Conservation (phyloP, 2,113 vertebrate species). For the Malurus elegans region DNA sequence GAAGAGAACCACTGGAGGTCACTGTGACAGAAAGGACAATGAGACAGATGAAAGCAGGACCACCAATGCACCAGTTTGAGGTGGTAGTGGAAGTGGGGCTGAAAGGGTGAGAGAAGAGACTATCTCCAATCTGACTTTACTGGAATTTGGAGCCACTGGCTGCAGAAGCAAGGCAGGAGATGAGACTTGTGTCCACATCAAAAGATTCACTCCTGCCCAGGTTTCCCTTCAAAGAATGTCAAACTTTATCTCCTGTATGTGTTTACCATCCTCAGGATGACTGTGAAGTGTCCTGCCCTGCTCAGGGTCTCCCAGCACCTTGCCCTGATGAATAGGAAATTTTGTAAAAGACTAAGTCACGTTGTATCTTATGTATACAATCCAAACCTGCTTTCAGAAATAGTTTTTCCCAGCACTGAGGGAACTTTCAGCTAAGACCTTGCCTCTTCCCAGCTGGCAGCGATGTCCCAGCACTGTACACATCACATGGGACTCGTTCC, state of each 20-base stretch:
- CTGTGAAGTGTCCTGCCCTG: background rate
- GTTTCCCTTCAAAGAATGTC: background rate
- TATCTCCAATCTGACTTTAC: background rate
- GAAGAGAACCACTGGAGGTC: constrained; percentile 45
- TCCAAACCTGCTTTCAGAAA: background rate
- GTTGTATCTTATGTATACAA: background rate
- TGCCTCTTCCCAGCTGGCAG: background rate
- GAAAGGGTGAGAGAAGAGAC: background rate
- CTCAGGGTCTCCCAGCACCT: background rate
- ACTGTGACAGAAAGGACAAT: constrained; percentile 46
- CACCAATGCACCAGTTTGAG: background rate
- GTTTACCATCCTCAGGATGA: background rate
- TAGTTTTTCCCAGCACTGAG: background rate
- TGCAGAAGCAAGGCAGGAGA: background rate
- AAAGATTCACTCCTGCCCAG: background rate
- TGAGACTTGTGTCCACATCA: background rate
- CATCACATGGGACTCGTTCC: background rate
- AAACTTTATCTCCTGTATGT: background rate
- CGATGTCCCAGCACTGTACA: background rate
- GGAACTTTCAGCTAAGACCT: background rate
- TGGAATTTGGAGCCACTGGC: background rate
- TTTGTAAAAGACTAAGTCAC: background rate
- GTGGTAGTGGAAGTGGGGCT: background rate
- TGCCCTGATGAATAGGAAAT: background rate
- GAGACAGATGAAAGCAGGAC: background rate